Base-by-base conservation (phyloP, 2,888 invertebrate genomes). In the Aphidoletes aphidimyza region DNA sequence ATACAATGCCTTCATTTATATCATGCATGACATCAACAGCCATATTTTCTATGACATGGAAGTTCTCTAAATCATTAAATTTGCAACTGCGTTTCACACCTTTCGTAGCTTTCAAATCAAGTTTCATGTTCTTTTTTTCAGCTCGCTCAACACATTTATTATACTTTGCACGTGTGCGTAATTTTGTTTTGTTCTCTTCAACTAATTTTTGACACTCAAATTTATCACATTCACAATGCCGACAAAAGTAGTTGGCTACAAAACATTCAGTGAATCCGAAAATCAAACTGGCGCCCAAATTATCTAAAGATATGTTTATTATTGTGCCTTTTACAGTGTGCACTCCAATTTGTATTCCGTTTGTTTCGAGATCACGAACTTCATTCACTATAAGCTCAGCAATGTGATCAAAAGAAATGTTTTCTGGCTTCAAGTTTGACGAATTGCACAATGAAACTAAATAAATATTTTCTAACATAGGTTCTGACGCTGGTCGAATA, bases 1-100 rank as follows among this genome's bases (percentile, higher is more conserved):
- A 84, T 6, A 84, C 85, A 49, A 85, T 59, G 6, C 86, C 86
- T 85, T 86, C 86, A n/a, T 85, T 83, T 0, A 54, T 11, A 22
- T 54, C 54, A 14, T 54, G 54, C 54, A 54, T 22, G n/a, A 54
- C 22, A 22, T 54, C 54, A 3, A 54, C 22, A 22, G 22, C n/a
- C 22, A 54, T 3, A 14, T 54, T 54, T 6, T 54, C 54, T 22
- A 54, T 14, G 2, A 54, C 22, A 22, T 22, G 54, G 22, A 54
- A 54, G 3, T 54, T 6, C 22, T n/a, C 22, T 17, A 47, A 47
- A 47, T 47, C 54, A 9, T 54, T 54, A 3, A 54, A 54, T 5
- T 22, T 54, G 22, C 54, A 54, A 22, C 3, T 22, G n/a, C 22
- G n/a, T 22, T 54, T 54, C 1, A 54, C 54, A 54, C 54, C 54